A percentile compares a stretch with the other conserved stretches of the same genome.
phyloP scores from a whole-genome alignment of 2,113 vertebrate genomes.

The Plecturocebus donacophilus region DNA sequence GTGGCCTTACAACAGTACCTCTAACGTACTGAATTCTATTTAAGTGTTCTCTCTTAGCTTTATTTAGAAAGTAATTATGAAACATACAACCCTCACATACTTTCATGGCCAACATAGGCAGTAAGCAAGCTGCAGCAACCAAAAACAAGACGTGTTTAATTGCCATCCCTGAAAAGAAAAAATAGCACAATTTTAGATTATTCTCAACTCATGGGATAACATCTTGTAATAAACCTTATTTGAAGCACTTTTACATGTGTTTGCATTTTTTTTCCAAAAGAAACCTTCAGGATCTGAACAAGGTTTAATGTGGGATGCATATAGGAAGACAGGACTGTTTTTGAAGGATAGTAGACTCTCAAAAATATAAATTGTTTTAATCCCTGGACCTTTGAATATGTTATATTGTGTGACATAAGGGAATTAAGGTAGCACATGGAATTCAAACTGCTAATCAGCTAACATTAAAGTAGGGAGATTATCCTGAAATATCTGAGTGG shows the following conservation, averaged over 20 bases:
- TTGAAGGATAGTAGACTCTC: background rate
- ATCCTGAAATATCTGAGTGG: background rate
- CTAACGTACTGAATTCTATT: background rate
- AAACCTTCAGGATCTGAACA: background rate
- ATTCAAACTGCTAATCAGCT: background rate
- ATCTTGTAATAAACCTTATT: background rate
- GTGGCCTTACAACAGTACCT: background rate
- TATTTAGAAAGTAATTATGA: background rate
- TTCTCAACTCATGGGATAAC: background rate
- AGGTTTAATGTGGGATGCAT: background rate
- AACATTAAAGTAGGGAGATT: background rate
- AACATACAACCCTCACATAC: background rate
- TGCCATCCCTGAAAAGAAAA: slow-evolving; percentile 49
- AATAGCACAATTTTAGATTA: background rate
- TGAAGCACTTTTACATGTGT: background rate
- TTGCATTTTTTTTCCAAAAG: background rate
- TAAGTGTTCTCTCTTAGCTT: background rate
- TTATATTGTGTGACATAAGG: background rate
- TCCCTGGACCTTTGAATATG: background rate
- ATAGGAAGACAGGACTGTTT: background rate
- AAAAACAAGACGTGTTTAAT: slow-evolving; percentile 18
- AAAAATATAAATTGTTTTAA: background rate
- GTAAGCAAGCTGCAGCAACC: background rate
- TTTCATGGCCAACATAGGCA: background rate
- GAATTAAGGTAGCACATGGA: background rate